Conservation (phyloP, 2,797 vertebrate species). For the Scarus forsteni region DNA sequence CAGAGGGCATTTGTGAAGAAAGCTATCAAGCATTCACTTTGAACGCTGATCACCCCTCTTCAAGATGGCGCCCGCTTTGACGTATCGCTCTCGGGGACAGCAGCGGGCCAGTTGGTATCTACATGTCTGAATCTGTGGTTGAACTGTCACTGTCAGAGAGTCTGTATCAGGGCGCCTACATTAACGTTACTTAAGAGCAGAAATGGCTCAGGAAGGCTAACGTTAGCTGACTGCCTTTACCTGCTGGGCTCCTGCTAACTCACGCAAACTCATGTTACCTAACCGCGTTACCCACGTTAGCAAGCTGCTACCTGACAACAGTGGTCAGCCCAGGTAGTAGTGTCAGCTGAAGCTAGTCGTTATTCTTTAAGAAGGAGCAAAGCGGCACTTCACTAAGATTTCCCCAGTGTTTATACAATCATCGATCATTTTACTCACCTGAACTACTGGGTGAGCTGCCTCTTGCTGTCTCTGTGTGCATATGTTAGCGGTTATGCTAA, state of each 20-base stretch:
- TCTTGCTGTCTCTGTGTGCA: slow-evolving; percentile 2
- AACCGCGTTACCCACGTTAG: slow-evolving; percentile 18
- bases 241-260: slow-evolving; percentile 24
- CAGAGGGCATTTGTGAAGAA: too few relatives aligned
- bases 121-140: too few relatives aligned
- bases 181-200: slow-evolving; percentile 42
- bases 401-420: not conserved
- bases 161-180: slow-evolving; percentile 36
- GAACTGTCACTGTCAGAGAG: slow-evolving; percentile 61
- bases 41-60: too few relatives aligned
- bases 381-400: not conserved
- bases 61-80: too few relatives aligned
- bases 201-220: slow-evolving; percentile 58
- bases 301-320: slow-evolving; percentile 29
- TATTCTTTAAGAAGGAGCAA: slow-evolving; percentile 24
- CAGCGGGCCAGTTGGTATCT: too few relatives aligned
- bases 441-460: not conserved
- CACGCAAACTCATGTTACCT: slow-evolving; percentile 41
- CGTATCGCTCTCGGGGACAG: too few relatives aligned
- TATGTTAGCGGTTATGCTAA: slow-evolving; percentile 34
- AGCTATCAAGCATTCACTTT: too few relatives aligned
- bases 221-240: slow-evolving; percentile 23
- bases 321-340: slow-evolving; percentile 31
- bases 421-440: not conserved
- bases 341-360: slow-evolving; percentile 55